Base-by-base conservation (phyloP, 2,113 vertebrate genomes). In the Xyliphius kryptos region DNA sequence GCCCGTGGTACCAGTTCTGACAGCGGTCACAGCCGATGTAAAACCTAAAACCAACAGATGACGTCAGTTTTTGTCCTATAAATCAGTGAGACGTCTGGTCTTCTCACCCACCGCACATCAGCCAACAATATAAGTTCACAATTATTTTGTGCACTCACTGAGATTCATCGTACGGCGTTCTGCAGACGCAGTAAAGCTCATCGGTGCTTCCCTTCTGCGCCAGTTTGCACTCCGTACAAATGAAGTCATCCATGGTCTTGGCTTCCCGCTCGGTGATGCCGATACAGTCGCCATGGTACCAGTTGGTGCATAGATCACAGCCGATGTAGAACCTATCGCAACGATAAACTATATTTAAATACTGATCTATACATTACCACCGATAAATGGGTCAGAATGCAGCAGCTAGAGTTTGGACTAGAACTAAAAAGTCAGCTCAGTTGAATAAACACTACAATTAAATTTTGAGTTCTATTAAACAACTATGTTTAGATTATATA, bases 291-390 rank as follows among this genome's bases (percentile, higher is more conserved):
- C 96, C 96, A 70, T 99, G 96, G 89, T 95, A 98, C 95, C 96
- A 99, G 92, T 98, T 99, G 84, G 95, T 95, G 89, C 96, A 99
- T 83, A 99, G 89, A 88, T 99, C 96, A 80, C 94, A 99, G 73
- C 96, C 96, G 69, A 99, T 98, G 90, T 99, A 99, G 86, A 99
- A 99, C 90, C 96, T 99, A 85, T 81, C 77, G 8, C n/a, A n/a
- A n/a, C n/a, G n/a, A n/a, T n/a, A n/a, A n/a, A n/a, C n/a, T n/a
- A n/a, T n/a, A n/a, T n/a, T n/a, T n/a, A n/a, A n/a, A n/a, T n/a
- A n/a, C n/a, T n/a, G n/a, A n/a, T n/a, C n/a, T n/a, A n/a, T n/a
- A n/a, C n/a, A n/a, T n/a, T n/a, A n/a, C n/a, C n/a, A n/a, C n/a
- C n/a, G n/a, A n/a, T n/a, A n/a, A n/a, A n/a, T n/a, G n/a, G n/a